Conservation (phyloP, 2,113 vertebrate genomes). For the Grammomys dolichurus region DNA sequence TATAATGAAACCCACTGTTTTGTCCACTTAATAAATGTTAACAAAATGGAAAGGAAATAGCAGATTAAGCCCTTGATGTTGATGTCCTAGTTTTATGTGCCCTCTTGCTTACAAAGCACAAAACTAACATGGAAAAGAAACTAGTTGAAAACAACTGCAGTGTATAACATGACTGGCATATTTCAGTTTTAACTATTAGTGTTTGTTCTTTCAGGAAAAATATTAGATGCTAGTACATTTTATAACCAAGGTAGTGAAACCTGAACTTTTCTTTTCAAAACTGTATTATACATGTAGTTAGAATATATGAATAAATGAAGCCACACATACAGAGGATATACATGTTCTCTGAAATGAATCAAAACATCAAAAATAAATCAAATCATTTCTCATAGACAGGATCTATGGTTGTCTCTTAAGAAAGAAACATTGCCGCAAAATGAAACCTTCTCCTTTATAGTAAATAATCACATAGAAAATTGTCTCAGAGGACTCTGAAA, state of each 20-base stretch:
- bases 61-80: background rate
- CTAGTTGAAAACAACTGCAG: conserved; percentile 4
- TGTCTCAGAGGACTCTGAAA: conserved; percentile 42
- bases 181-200: conserved; percentile 24
- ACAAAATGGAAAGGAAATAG: conserved; percentile 42
- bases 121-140: conserved; percentile 30
- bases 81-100: conserved; percentile 7
- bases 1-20: background rate
- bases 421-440: conserved; percentile 57
- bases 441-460: conserved; percentile 6
- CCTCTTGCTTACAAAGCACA: conserved; percentile 11
- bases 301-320: conserved; percentile 37
- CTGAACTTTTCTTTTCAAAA: conserved; percentile 31
- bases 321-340: background rate
- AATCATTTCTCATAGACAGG: conserved; percentile 46
- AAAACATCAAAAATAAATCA: conserved; percentile 54
- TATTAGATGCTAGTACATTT: conserved; percentile 48
- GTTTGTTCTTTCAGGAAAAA: conserved; percentile 28
- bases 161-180: conserved; percentile 11
- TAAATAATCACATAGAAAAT: conserved; percentile 33
- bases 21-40: background rate
- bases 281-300: background rate
- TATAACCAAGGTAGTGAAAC: conserved; percentile 41
- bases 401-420: conserved; percentile 30
- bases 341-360: conserved; percentile 41